Evolutionary conservation across 1,140 invertebrate genomes (phyloP).

Genomic region (Dendroctonus ponderosae): DNA sequence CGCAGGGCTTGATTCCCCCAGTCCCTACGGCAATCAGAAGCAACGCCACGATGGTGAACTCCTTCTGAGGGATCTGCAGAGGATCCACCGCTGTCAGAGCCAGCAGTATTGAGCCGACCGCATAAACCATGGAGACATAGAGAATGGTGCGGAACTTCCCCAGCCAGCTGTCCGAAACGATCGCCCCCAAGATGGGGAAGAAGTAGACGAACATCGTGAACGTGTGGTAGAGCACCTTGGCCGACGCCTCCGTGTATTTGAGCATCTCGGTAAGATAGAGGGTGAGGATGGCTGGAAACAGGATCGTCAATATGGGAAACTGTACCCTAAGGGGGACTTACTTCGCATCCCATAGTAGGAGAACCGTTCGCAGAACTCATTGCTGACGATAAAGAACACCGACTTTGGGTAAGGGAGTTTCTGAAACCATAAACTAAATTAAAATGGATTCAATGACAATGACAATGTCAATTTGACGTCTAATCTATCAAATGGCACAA

Average conservation of each 20-base stretch:
- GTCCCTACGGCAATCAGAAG: constrained; percentile 84
- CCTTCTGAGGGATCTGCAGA: constrained; percentile 56
- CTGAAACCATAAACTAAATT: constrained; percentile 55
- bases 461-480: no score
- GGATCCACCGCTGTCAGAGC: constrained; percentile 66
- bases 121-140: constrained; percentile 85
- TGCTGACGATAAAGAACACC: constrained; percentile 91
- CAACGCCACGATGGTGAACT: constrained; percentile 75
- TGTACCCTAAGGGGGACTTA: constrained; percentile 55
- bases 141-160: constrained; percentile 89
- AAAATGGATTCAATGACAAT: neutral
- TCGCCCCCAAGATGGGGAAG: constrained; percentile 82
- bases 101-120: constrained; percentile 78
- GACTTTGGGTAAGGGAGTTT: constrained; percentile 80
- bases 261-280: constrained; percentile 75
- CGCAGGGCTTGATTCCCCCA: constrained; percentile 97
- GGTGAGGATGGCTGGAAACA: constrained; percentile 73
- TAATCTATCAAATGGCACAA: no score
- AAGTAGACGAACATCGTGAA: constrained; percentile 86
- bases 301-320: constrained; percentile 2
- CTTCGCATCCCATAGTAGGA: constrained; percentile 95
- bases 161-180: constrained; percentile 82
- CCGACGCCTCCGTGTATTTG: constrained; percentile 60
- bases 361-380: constrained; percentile 97
- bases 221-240: constrained; percentile 80